Base-by-base conservation (phyloP, 2,888 invertebrate species). In the Venustoraphidia nigricollis region DNA sequence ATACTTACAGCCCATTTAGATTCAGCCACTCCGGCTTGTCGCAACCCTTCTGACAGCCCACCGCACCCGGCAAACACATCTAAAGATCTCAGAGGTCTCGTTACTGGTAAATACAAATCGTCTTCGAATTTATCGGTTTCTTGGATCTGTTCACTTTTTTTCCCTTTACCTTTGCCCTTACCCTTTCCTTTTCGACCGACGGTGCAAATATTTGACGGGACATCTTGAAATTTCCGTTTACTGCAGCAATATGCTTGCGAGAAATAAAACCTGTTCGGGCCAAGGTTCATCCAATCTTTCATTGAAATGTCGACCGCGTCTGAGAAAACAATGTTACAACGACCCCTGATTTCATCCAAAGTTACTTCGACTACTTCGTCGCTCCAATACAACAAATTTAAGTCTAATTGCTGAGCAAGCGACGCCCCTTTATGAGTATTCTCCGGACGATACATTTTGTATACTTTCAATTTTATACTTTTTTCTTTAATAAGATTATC, bases 1-100 rank as follows among this genome's bases (percentile, higher is more conserved):
- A 42, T 41, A 56, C 59, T 61, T 58, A 65, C 65, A 3, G 90
- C 90, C 90, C 90, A 91, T 53, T 72, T 66, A 42, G 80, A 79
- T 46, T 81, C 78, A 0, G 81, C 75, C 4, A 82, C 64, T 1
- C 83, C 84, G 6, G 85, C 73, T 53, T 75, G 76, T 56, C 80
- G 79, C 37, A 85, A 62, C 1, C 84, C 84, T 57, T 83, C 81
- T 0, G 87, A 85, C 40, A 90, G 63, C 14, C 88, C 90, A 40
- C 90, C 90, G 64, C 88, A 89, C 0, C 90, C 90, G 52, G 89
- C 86, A 64, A 91, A 91, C 34, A 90, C 81, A 60, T 90, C 90
- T 57, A 91, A 66, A 38, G 81, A 77, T 53, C 73, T 68, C 48
- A 91, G 60, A 35, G 78, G 78, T 47, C 66, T 62, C 0, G 72